These are phyloP conservation scores for Solen grandis DNA, from an alignment of 1,140 invertebrate species.

Conservation along the genomic window DNA sequence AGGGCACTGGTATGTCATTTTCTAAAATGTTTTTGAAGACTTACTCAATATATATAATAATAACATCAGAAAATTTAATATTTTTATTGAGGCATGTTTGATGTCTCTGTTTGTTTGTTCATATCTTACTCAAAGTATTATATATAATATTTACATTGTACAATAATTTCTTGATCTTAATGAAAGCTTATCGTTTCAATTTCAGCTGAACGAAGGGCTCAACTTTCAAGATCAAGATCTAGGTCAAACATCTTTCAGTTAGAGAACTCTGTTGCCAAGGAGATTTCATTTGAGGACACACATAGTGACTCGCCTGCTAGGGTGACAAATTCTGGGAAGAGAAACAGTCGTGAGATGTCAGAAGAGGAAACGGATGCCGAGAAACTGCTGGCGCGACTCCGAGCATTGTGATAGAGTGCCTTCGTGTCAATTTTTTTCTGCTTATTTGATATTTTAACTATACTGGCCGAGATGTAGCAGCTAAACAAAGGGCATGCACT, in stretches of 20 bases:
- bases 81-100: background rate
- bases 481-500: too few species aligned
- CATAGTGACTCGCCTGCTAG: constrained; percentile 28
- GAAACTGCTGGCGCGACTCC: constrained; percentile 39
- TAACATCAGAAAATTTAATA: background rate
- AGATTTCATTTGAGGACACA: constrained; percentile 48
- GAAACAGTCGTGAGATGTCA: background rate
- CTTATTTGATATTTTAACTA: too few species aligned
- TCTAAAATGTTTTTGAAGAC: too few species aligned
- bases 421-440: too few species aligned
- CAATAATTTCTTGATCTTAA: background rate
- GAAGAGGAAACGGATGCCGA: constrained; percentile 51
- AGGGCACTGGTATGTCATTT: too few species aligned
- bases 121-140: background rate
- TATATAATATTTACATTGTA: background rate
- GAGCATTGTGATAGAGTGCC: constrained; percentile 40
- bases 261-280: constrained; percentile 43
- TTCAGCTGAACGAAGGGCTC: constrained; percentile 55
- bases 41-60: background rate
- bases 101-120: background rate
- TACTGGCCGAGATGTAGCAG: too few species aligned
- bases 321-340: background rate
- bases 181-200: background rate
- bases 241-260: constrained; percentile 46
- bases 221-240: constrained; percentile 56